Evolutionary conservation across 2,113 vertebrate genomes (phyloP), one percentile per base, ranked within the genome.

Genomic region (Nyctereutes procyonoides): DNA sequence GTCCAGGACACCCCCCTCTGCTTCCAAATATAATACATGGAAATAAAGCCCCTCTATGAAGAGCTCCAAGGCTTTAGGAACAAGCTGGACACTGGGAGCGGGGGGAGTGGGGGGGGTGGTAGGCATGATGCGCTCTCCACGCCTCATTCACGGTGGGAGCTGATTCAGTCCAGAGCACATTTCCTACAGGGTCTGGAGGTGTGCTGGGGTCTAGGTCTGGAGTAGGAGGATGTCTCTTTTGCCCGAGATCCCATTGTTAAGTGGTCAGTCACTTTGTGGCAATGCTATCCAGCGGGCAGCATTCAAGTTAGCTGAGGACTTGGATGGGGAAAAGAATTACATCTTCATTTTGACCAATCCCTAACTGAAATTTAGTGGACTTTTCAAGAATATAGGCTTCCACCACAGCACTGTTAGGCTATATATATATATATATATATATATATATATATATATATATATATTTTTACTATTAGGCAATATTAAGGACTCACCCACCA

Each of bases 21-120:
- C 51, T 74, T 87, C 58, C 89, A 86, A 11, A 43, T n/a, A 35
- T 3, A 56, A 92, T 67, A 22, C 15, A 69, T 35, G 74, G 62
- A 83, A 88, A 95, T 63, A 79, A 90, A 90, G 48, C 17, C 6
- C 73, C 69, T 95, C 62, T 89, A 13, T 24, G 76, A 86, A 93
- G 77, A 83, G 53, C 15, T 7, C 5, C 4, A 24, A 7, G 63
- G 20, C 76, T 51, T 84, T 35, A 32, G 51, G 85, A 95, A 69
- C 28, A 35, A 84, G 58, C 12, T 2, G 26, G n/a, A 17, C 8
- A 5, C 0, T 24, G 90, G 30, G 43, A 43, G 43, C 7, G 38
- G 38, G 38, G 43, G 43, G 6, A 7, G 43, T 6, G 43, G 43
- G 5, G 43, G 43, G 6, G 43, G 43, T 43, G 35, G 30, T 24